phyloP scores from a whole-genome alignment of 2,113 vertebrate genomes.

The Solea solea region DNA sequence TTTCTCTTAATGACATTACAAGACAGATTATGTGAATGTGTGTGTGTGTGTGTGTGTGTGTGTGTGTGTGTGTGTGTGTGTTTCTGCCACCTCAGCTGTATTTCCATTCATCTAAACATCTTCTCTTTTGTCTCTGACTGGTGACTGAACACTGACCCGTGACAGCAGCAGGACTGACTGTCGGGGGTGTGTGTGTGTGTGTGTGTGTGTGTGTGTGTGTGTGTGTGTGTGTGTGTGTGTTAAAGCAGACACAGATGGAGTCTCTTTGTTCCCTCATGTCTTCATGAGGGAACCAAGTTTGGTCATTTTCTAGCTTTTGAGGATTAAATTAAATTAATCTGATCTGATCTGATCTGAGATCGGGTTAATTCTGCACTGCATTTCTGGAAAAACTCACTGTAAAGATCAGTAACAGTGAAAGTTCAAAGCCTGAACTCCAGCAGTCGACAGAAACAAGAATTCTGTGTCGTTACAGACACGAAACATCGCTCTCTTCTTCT shows the following conservation, averaged over 20 bases:
- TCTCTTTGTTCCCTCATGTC: conserved; percentile 26
- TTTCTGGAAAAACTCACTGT: too few species aligned
- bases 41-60: conserved; percentile 33
- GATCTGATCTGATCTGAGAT: too few species aligned
- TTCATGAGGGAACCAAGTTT: not conserved
- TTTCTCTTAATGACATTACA: conserved; percentile 62
- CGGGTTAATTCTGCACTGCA: too few species aligned
- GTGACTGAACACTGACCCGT: conserved; percentile 63
- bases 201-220: not conserved
- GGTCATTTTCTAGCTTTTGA: not conserved
- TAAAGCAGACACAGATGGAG: conserved; percentile 35
- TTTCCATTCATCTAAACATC: conserved; percentile 49
- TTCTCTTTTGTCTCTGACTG: conserved; percentile 56
- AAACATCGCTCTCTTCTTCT: too few species aligned
- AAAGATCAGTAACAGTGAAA: too few species aligned
- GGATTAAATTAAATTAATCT: not conserved
- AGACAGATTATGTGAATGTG: conserved; percentile 34
- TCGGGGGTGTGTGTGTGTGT: not conserved
- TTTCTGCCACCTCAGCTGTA: conserved; percentile 25
- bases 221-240: not conserved
- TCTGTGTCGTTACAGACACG: too few species aligned
- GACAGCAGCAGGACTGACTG: conserved; percentile 34
- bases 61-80: conserved; percentile 35
- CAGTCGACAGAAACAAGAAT: too few species aligned
- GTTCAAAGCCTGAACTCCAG: too few species aligned